Base-by-base conservation (phyloP, 1,140 invertebrate species). In the Solen grandis region DNA sequence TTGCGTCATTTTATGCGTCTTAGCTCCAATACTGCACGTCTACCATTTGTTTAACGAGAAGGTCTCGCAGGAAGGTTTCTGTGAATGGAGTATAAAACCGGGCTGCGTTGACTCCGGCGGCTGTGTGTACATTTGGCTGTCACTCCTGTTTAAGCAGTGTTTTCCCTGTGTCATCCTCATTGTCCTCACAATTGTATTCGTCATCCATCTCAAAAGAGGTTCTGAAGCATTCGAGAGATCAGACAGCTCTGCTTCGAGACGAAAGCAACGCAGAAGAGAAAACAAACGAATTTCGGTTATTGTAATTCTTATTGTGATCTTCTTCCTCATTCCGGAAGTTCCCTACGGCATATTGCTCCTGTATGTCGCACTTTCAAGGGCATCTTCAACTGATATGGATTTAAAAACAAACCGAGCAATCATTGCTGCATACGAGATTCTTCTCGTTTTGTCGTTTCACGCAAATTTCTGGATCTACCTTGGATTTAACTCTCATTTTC, bases 271-370 rank as follows among this genome's bases (percentile, higher is more conserved):
- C 8, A 16, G 55, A 3, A 50, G 76, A 13, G n/a, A 38, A 19
- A 55, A 79, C 31, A 70, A 41, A 27, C 38, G 76, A 46, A 69
- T 79, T 16, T 59, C 76, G 8, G n/a, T 33, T 13, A 79, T 79
- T 33, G 76, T 79, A 16, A 22, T 70, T 31, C 54, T 33, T 0
- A 59, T 79, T 16, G 65, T 69, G 25, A 55, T 79, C 14, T 55
- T 79, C n/a, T 79, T 79, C 27, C 76, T 79, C 2, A 70, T 79
- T 10, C 76, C 76, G 38, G 76, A 79, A 69, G 50, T 79, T 38
- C 76, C 76, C 13, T 70, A 69, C n/a, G 66, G 63, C 4, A 27
- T 79, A 29, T 79, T 70, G 31, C 36, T 70, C 1, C 16, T 69
- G 35, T 19, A 59, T 2, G 31, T 68, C n/a, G 8, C 38, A 0